Conservation (phyloP, 2,888 invertebrate species). For the Noctua comes region DNA sequence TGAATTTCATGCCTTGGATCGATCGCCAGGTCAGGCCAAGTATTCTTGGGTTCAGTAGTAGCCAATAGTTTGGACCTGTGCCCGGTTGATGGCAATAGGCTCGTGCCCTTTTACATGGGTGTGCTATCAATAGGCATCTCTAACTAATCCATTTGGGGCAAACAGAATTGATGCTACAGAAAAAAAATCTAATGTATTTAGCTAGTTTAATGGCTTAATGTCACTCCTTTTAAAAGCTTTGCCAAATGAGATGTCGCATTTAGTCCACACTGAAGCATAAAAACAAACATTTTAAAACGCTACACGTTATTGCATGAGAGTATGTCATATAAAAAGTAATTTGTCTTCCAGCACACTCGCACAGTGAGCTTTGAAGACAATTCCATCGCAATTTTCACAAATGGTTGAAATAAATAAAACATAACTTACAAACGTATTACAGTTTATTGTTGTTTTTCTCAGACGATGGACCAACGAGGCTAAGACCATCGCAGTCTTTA, state of each 20-base stretch:
- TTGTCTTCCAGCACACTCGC: slow-evolving; percentile 40
- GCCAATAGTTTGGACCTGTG: background rate
- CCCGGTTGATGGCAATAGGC: background rate
- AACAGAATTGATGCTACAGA: background rate
- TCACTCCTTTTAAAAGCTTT: background rate
- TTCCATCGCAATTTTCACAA: slow-evolving; percentile 51
- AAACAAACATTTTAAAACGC: slow-evolving; percentile 10
- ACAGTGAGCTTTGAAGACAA: slow-evolving; percentile 47
- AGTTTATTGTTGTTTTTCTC: slow-evolving; percentile 30
- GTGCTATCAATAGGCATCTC: background rate
- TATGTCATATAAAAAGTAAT: slow-evolving; percentile 53
- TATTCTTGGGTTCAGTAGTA: background rate
- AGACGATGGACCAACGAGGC: slow-evolving; percentile 1
- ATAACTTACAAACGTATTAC: slow-evolving; percentile 50
- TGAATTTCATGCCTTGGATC: background rate
- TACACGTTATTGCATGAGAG: slow-evolving; percentile 27
- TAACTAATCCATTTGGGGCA: background rate
- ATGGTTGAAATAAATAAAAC: slow-evolving; percentile 61
- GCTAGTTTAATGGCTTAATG: background rate
- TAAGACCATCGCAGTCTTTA: slow-evolving; percentile 1
- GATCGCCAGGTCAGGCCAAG: background rate
- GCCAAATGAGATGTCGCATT: slow-evolving; percentile 6
- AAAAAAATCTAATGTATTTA: background rate
- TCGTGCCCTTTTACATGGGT: background rate
- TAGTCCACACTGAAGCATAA: background rate